Evolutionary conservation across 2,797 vertebrate species (phyloP), one percentile per base, ranked within the genome.

Genomic region (Zalophus californianus): DNA sequence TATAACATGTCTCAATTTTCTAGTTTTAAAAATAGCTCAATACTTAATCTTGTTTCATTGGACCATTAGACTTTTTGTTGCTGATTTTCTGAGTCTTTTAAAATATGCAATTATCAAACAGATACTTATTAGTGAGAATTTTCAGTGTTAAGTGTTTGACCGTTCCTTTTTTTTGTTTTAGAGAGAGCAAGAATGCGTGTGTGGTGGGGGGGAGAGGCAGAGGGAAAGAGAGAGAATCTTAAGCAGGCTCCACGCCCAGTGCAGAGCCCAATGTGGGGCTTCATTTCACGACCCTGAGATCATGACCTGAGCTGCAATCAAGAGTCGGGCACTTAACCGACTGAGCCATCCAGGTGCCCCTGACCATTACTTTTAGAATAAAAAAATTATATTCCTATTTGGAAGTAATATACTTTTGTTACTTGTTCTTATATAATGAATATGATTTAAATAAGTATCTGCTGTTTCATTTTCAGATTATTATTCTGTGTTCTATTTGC

Each of bases 51-150:
- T 78, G 27, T 32, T n/a, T 82, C 16, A 62, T 83, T 77, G 41
- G 75, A 70, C 27, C 32, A 52, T 41, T 92, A 12, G 44, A 70
- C 48, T 66, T 72, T 86, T 88, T 54, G 73, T 56, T 66, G 54
- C 48, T 85, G 48, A 25, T 96, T 95, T 92, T 89, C 64, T 92
- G 72, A 89, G 21, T 13, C 25, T 85, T 95, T 93, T 89, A 90
- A 95, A 79, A 72, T 3, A 6, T 90, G 1, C 44, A 58, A 20
- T 85, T 89, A 58, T 27, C 25, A 88, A 82, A 84, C 56, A 20
- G 64, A 1, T 85, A 48, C 32, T 79, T 64, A 73, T 20, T 79
- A 94, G 48, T 84, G 50, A 77, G 29, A 80, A 73, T 25, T 85
- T 89, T 64, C 38, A 15, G 9, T 89, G 60, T 48, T 78, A 89